Base-by-base conservation (phyloP, 92 coral and sea anemone species). In the Parazoanthus atlanticus region DNA sequence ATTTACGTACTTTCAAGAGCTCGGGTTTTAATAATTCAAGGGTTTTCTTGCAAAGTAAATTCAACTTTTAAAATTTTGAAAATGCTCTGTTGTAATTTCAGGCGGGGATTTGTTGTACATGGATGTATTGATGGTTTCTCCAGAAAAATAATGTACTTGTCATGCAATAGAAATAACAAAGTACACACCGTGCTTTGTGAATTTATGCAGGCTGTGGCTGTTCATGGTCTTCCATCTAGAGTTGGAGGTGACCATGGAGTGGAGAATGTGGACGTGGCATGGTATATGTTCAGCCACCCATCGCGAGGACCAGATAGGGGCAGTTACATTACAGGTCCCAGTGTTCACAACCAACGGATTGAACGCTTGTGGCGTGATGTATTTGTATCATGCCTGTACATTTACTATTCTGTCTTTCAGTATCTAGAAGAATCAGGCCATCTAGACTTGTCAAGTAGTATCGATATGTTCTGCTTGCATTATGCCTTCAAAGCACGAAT, bases 231-330 rank as follows among this genome's bases (percentile, higher is more conserved):
- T 16, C 92, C 92, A 0, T 90, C 89, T 8, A 56, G 92, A 74
- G 76, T 90, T 33, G 85, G 92, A 58, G 89, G 92, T n/a, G 89
- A 85, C 72, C 85, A 77, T 79, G 92, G 92, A 49, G 92, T 71
- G 34, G 92, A 90, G 86, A 90, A 90, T 71, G 92, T 90, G n/a
- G 85, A 81, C 54, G 90, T 90, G 26, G 74, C 92, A 31, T 81
- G 83, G 86, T 90, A 85, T 66, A 90, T 90, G 90, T 86, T 86
- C 54, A 80, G 29, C 64, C 91, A 86, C 79, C 93, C 93, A 70
- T 74, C 84, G 71, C 74, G 90, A 91, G 92, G 89, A 30, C 89
- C 92, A 73, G 92, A 74, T 58, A 36, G 89, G n/a, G 89, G 90
- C 74, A 90, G 92, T 69, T 86, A 86, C 65, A 90, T 90, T 5